Percentiles rank a stretch among this genome's conserved stretches.
Conservation (phyloP, 64 coral and sea anemone genomes). For the Catalaphyllia jardinei region DNA sequence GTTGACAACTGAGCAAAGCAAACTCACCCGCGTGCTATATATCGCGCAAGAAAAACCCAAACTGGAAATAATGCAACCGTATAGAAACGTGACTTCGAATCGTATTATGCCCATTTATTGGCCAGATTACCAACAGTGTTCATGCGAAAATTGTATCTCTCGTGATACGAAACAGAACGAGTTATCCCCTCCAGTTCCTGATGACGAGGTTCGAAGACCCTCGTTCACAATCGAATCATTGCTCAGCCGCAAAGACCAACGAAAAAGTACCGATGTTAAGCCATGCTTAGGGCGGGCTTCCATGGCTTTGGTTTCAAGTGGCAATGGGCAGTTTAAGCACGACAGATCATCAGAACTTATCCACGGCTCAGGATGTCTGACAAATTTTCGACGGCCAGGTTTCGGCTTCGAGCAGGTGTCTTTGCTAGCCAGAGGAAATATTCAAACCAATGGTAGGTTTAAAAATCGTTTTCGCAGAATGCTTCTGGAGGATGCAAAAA, state of each 20-base stretch:
- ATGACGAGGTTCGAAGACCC: not conserved
- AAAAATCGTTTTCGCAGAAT: not conserved
- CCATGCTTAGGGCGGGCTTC: not conserved
- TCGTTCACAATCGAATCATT: slow-evolving; percentile 31
- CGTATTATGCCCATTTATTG: slow-evolving; percentile 28
- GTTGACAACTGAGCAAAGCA: not conserved
- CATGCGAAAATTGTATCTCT: slow-evolving; percentile 21
- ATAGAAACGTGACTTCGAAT: not conserved
- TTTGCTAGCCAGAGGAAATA: slow-evolving; percentile 7
- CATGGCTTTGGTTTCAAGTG: not conserved
- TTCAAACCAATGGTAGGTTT: slow-evolving; percentile 9
- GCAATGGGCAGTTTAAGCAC: not conserved
- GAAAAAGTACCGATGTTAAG: not conserved
- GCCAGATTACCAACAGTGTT: not conserved
- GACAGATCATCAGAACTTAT: not conserved
- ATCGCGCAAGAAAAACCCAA: too few relatives aligned
- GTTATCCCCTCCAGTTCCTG: not conserved
- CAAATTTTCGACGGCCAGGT: not conserved
- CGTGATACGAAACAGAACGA: not conserved
- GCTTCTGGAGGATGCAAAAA: not conserved
- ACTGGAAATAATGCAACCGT: not conserved
- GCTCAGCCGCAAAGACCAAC: not conserved
- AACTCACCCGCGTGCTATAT: not conserved
- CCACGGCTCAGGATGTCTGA: not conserved
- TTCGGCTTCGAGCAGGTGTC: not conserved